phyloP scores from a whole-genome alignment of 2,797 vertebrate species.

The Sardinella longiceps region DNA sequence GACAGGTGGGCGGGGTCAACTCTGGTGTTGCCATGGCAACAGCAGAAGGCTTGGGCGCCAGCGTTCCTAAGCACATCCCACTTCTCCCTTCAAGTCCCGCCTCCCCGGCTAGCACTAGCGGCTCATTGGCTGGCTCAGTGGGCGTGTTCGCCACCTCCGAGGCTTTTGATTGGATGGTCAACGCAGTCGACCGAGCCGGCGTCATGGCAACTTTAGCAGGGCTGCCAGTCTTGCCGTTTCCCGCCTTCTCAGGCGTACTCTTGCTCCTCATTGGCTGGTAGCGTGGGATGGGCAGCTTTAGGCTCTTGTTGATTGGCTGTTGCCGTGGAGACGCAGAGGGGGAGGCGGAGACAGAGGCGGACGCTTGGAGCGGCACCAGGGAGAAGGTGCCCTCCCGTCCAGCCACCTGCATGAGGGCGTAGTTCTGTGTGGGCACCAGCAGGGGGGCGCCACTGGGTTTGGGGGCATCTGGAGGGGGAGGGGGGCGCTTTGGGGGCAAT shows the following conservation, averaged over 20 bases:
- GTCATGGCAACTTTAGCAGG: constrained; percentile 54
- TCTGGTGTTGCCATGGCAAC: constrained; percentile 47
- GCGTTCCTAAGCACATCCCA: constrained; percentile 52
- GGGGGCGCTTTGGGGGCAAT: constrained; percentile 92
- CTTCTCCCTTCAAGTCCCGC: background rate
- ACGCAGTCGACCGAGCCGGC: constrained; percentile 19
- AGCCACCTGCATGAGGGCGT: constrained; percentile 91
- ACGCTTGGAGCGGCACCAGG: constrained; percentile 83
- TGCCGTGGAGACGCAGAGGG: constrained; percentile 59
- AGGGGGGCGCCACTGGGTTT: constrained; percentile 71
- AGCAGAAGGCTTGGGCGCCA: constrained; percentile 48
- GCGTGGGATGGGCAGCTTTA: constrained; percentile 92
- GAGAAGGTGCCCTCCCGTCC: constrained; percentile 91
- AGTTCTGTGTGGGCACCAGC: constrained; percentile 87
- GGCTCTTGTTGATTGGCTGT: constrained; percentile 78
- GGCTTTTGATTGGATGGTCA: constrained; percentile 34
- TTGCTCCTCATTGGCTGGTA: constrained; percentile 83
- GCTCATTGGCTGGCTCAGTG: background rate
- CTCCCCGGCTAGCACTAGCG: background rate
- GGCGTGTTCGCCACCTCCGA: constrained; percentile 34
- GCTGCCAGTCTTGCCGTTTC: constrained; percentile 52
- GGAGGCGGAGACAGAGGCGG: constrained; percentile 83
- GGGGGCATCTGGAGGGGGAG: constrained; percentile 76
- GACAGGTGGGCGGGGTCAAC: constrained; percentile 58
- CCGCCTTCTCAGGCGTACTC: constrained; percentile 69